Evolutionary conservation across 2,113 vertebrate species (phyloP).

Genomic region (Gymnarchus niloticus): DNA sequence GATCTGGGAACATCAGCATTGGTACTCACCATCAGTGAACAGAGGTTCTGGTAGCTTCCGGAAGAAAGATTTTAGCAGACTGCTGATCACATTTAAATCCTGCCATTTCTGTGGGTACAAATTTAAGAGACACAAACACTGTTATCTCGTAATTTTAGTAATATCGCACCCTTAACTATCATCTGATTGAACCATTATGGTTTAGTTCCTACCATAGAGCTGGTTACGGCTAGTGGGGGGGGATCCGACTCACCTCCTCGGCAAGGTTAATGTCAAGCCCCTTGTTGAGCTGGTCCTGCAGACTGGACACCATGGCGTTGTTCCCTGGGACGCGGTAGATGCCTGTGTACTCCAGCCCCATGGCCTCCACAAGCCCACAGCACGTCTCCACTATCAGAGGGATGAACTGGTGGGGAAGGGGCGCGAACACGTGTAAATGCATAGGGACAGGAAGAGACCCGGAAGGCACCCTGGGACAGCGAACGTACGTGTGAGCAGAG

Average conservation of each 20-base stretch:
- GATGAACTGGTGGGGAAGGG: constrained; percentile 64
- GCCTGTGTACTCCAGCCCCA: constrained; percentile 87
- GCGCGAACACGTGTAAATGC: neutral
- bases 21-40: constrained; percentile 82
- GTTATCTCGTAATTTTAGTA: neutral
- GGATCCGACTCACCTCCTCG: constrained; percentile 77
- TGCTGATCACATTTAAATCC: constrained; percentile 94
- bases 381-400: constrained; percentile 89
- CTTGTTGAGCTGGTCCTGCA: constrained; percentile 94
- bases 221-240: neutral
- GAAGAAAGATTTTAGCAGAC: constrained; percentile 92
- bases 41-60: constrained; percentile 90
- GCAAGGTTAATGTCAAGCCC: constrained; percentile 85
- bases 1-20: neutral
- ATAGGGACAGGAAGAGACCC: neutral
- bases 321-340: constrained; percentile 94
- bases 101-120: constrained; percentile 79
- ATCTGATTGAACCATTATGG: too few species aligned
- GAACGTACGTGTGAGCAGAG: neutral
- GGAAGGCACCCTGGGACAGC: neutral
- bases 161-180: neutral
- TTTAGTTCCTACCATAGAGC: too few species aligned
- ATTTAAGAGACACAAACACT: neutral
- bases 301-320: constrained; percentile 87
- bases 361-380: constrained; percentile 82